These are phyloP conservation scores for Sympetrum striolatum DNA, from an alignment of 2,888 invertebrate genomes.

Conservation along the genomic window DNA sequence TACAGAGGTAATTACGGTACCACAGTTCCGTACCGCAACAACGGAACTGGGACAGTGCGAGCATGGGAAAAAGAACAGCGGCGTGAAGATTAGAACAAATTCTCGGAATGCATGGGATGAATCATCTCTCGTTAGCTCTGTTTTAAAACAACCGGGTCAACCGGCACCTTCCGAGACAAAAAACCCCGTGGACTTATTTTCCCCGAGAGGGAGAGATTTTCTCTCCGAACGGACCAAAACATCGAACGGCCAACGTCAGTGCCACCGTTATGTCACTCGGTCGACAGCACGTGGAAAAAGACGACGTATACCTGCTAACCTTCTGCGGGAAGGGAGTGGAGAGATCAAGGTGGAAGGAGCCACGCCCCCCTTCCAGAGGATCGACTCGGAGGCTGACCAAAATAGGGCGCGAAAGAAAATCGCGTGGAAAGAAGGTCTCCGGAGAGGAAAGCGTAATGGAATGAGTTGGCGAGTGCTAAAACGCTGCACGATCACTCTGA, in stretches of 20 bases:
- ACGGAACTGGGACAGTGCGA: too few species aligned
- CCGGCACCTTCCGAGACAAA: too few species aligned
- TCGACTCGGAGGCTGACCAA: background rate
- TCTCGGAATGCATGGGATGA: too few species aligned
- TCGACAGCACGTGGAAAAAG: background rate
- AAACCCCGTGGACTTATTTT: too few species aligned
- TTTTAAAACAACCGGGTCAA: too few species aligned
- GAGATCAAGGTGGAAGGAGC: background rate
- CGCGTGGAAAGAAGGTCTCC: background rate
- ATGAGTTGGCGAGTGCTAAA: background rate
- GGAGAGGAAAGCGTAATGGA: background rate
- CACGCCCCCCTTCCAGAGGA: background rate
- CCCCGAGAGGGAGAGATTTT: background rate
- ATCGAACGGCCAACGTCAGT: background rate
- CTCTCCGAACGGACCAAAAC: background rate
- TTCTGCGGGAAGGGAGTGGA: background rate
- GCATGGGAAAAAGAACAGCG: too few species aligned
- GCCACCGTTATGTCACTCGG: background rate
- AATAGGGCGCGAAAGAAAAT: background rate
- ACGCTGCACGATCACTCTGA: background rate
- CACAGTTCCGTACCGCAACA: too few species aligned
- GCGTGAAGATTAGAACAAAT: too few species aligned
- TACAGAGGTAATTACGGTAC: too few species aligned
- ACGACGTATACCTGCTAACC: background rate
- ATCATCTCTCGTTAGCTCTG: too few species aligned